phyloP scores from a whole-genome alignment of 2,888 invertebrate genomes.

The Drosophila hamatofila region DNA sequence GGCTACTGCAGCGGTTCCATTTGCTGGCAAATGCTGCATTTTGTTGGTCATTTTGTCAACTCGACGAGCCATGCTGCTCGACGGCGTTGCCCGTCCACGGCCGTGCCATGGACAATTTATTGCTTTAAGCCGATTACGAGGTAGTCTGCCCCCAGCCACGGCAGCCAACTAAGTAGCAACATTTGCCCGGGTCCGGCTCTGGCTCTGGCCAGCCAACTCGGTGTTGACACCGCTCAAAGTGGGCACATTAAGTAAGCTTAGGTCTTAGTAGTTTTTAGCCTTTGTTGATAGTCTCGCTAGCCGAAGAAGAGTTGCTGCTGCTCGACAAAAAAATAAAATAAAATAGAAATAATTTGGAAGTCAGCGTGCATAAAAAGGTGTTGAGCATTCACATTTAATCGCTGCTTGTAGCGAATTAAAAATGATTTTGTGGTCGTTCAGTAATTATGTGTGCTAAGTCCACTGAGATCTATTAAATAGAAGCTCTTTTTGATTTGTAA shows the following conservation, averaged over 20 bases:
- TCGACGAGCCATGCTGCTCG: conserved; percentile 37
- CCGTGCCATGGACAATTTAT: conserved; percentile 72
- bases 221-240: conserved; percentile 75
- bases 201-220: conserved; percentile 29
- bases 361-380: conserved; percentile 26
- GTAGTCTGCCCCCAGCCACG: conserved; percentile 17
- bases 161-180: conserved; percentile 50
- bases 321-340: neutral
- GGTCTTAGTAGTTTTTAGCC: conserved; percentile 77
- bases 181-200: conserved; percentile 35
- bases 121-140: conserved; percentile 75
- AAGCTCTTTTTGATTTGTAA: conserved; percentile 1
- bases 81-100: conserved; percentile 43
- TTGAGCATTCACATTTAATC: conserved; percentile 14
- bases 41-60: conserved; percentile 76
- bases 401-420: conserved; percentile 16
- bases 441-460: conserved; percentile 29
- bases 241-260: conserved; percentile 81
- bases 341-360: conserved; percentile 12
- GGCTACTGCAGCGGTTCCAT: conserved; percentile 24
- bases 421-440: conserved; percentile 15
- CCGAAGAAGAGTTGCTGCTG: conserved; percentile 4
- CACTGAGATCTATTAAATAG: neutral
- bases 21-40: conserved; percentile 62
- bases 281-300: conserved; percentile 52